Evolutionary conservation across 92 coral and sea anemone species (phyloP).

Genomic region (Micromussa lordhowensis): DNA sequence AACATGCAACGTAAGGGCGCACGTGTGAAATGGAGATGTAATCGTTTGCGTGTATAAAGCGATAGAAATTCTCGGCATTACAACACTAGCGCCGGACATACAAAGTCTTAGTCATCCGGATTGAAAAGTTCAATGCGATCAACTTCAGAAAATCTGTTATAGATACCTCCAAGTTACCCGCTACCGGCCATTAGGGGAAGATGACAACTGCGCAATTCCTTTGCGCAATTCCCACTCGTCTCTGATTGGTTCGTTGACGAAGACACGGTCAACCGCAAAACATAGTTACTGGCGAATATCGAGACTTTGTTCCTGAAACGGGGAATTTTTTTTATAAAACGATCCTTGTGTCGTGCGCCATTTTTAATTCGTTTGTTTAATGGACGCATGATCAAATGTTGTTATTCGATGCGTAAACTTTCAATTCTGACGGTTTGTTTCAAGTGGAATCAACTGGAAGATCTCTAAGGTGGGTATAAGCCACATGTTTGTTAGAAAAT

Average conservation of each 20-base stretch:
- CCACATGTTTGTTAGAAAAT: neutral
- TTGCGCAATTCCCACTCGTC: neutral
- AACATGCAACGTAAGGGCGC: neutral
- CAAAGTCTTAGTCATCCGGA: constrained; percentile 40
- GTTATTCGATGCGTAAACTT: neutral
- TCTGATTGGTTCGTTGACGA: constrained; percentile 22
- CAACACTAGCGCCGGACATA: constrained; percentile 13
- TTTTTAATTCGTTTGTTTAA: neutral
- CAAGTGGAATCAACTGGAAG: neutral
- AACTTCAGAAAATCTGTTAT: constrained; percentile 15
- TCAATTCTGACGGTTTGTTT: neutral
- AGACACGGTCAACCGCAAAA: constrained; percentile 4
- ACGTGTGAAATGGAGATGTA: neutral
- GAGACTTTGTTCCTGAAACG: constrained; percentile 4
- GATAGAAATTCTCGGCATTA: neutral
- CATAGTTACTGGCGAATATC: neutral
- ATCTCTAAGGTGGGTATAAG: constrained; percentile 13
- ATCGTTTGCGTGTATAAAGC: constrained; percentile 33
- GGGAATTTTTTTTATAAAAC: neutral
- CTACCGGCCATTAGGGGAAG: neutral
- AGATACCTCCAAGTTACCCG: neutral
- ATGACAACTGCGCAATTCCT: neutral
- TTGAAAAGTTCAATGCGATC: constrained; percentile 22
- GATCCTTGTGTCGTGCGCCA: neutral
- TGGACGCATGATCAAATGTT: neutral